These are phyloP conservation scores for Cebus imitator DNA, from an alignment of 2,113 vertebrate species.

Conservation along the genomic window DNA sequence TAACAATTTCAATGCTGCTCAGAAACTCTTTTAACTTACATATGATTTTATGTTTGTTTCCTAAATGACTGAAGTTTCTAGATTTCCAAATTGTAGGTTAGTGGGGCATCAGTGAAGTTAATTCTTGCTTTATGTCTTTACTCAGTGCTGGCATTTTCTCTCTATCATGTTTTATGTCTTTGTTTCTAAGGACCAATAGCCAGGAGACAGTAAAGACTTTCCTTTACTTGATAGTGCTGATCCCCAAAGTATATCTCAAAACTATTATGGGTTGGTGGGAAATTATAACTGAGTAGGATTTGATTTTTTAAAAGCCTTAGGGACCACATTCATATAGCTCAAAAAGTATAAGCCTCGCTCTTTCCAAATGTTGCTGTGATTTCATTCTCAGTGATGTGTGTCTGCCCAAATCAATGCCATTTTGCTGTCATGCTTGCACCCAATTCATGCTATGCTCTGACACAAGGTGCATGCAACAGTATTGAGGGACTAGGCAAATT, in stretches of 20 bases:
- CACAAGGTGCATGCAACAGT: conserved; percentile 51
- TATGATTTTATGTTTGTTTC: not conserved
- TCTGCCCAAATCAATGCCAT: not conserved
- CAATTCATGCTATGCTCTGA: conserved; percentile 50
- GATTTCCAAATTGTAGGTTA: not conserved
- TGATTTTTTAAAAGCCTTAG: not conserved
- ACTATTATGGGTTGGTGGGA: not conserved
- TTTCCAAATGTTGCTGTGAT: not conserved
- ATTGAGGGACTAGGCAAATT: conserved; percentile 67
- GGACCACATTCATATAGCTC: not conserved
- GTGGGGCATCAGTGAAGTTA: not conserved
- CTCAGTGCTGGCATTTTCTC: not conserved
- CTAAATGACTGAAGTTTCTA: not conserved
- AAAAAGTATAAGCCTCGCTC: not conserved
- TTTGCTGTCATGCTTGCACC: conserved; percentile 47
- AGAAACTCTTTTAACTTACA: not conserved
- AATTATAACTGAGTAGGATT: not conserved
- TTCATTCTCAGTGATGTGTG: not conserved
- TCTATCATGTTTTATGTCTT: not conserved
- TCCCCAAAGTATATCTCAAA: not conserved
- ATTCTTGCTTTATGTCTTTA: not conserved
- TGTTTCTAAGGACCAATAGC: not conserved
- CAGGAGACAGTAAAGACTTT: not conserved
- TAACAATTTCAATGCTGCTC: not conserved
- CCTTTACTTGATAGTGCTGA: not conserved